These are phyloP conservation scores for Sorex fumeus DNA, from an alignment of 2,113 vertebrate species.

Conservation along the genomic window DNA sequence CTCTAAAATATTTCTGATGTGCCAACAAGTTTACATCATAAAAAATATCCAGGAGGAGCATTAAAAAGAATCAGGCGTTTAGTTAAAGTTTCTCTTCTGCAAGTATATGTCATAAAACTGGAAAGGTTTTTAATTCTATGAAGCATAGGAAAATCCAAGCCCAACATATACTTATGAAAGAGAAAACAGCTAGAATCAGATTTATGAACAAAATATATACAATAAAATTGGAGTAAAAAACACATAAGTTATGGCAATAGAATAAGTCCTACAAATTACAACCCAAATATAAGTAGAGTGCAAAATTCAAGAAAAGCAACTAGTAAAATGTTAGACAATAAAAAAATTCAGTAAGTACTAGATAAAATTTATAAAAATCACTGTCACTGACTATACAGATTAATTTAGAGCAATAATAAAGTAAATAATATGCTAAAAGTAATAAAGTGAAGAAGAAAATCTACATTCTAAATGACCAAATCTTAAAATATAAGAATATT, in stretches of 20 bases:
- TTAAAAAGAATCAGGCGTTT: not conserved
- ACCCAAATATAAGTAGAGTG: not conserved
- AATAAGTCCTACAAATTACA: not conserved
- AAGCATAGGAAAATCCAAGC: not conserved
- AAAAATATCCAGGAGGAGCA: not conserved
- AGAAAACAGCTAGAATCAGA: not conserved
- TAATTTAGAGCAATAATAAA: too few species aligned
- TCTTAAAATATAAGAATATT: not conserved
- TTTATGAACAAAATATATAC: not conserved
- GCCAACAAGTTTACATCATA: not conserved
- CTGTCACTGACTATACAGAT: too few species aligned
- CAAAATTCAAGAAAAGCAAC: conserved; percentile 22
- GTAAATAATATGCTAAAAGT: too few species aligned
- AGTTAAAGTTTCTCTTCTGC: not conserved
- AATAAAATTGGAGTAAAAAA: not conserved
- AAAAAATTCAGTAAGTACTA: not conserved
- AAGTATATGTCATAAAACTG: not conserved
- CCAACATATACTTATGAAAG: not conserved
- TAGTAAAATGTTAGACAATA: not conserved
- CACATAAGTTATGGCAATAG: not conserved
- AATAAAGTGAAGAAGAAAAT: not conserved
- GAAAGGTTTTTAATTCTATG: not conserved
- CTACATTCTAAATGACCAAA: conserved; percentile 10
- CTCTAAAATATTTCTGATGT: conserved; percentile 39
- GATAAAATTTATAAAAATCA: too few species aligned